Base-by-base conservation (phyloP, 2,113 vertebrate genomes). In the Polypterus senegalus region DNA sequence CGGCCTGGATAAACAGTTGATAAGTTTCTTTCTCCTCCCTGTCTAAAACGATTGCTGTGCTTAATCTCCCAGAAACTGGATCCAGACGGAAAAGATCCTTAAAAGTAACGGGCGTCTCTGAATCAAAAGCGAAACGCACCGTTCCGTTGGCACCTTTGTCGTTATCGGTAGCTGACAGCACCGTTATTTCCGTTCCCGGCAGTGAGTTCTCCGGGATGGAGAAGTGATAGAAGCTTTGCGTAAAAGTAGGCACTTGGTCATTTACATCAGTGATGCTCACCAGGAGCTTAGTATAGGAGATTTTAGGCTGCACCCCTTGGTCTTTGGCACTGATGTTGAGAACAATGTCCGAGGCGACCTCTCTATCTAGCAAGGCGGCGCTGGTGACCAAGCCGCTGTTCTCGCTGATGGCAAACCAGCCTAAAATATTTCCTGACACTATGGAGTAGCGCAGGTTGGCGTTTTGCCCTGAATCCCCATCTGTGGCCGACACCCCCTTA, bases 301-400 rank as follows among this genome's bases (percentile, higher is more conserved):
- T 81, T 64, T 88, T 91, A 65, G 96, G 96, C 77, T 97, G 94
- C 53, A 94, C 87, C 1, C 95, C 95, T 76, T 95, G 95, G 81
- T 98, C 96, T 47, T 90, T 89, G 65, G 95, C 96, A 57, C 95
- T 99, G 71, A 99, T 81, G 69, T 99, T 99, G 53, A 99, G 84
- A 49, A 92, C 87, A 56, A 98, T 76, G 69, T 91, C 82, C 61
- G 93, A 90, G 11, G 89, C 88, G 2, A 80, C 79, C 76, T 99
- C 96, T 6, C 94, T 76, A 74, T 99, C 91, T 65, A 98, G 76
- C 3, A 71, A 46, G 51, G 84, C 77, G 0, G 85, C 76, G 0
- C 91, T 96, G 76, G 94, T 97, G 62, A 99, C 91, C 74, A 99
- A 81, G 66, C 96, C 96, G 0, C 94, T 97, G 73, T 96, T 91